Percentiles rank a stretch among this genome's conserved stretches.
Evolutionary conservation across 1,140 invertebrate species (phyloP).

Genomic region (Drosophila grimshawi): DNA sequence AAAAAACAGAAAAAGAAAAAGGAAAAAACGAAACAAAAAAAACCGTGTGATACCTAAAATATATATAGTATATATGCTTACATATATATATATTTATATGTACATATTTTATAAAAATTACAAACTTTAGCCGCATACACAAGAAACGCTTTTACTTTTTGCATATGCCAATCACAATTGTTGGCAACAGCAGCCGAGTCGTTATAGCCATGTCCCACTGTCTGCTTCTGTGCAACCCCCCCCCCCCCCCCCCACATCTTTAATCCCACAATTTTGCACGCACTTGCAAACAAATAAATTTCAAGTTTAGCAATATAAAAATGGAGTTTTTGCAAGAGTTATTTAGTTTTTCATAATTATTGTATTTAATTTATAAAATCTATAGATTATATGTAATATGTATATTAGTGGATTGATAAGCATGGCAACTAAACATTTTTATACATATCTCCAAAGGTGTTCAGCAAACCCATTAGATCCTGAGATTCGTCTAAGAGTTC

Average conservation of each 20-base stretch:
- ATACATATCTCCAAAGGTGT: not conserved
- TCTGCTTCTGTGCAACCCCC: too few relatives aligned
- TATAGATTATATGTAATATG: not conserved
- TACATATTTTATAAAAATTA: constrained; percentile 52
- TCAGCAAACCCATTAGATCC: constrained; percentile 34
- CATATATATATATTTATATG: constrained; percentile 42
- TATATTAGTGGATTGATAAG: not conserved
- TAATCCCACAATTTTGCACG: too few relatives aligned
- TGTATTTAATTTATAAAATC: too few relatives aligned
- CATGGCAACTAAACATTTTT: not conserved
- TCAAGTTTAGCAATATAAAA: not conserved
- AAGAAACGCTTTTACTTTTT: not conserved
- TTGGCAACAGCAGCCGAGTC: too few relatives aligned
- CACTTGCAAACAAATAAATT: too few relatives aligned
- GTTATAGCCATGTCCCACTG: too few relatives aligned
- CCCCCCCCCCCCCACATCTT: too few relatives aligned
- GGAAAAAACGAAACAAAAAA: constrained; percentile 25
- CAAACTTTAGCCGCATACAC: constrained; percentile 60
- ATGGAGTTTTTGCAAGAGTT: too few relatives aligned
- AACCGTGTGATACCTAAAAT: constrained; percentile 74
- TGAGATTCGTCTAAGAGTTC: constrained; percentile 14
- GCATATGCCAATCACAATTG: not conserved
- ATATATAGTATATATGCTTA: constrained; percentile 69
- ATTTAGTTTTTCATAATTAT: too few relatives aligned
- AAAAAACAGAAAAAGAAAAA: constrained; percentile 24